Conservation (phyloP, 2,113 vertebrate species). For the Struthidea cinerea region DNA sequence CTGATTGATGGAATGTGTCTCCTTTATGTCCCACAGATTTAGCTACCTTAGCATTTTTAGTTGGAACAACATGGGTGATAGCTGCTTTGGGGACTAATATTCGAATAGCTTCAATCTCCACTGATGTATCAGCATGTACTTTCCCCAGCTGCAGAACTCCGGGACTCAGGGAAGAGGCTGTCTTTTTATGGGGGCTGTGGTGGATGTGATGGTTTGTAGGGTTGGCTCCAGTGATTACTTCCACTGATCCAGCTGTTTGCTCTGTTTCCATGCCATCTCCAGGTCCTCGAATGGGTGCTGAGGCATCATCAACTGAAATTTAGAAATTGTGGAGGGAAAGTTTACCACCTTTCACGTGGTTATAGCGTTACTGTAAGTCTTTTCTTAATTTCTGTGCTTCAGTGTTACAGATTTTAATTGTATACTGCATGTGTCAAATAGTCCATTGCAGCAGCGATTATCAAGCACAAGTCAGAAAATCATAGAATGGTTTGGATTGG, state of each 20-base stretch:
- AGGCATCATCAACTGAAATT: slow-evolving; percentile 45
- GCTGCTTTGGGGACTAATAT: slow-evolving; percentile 91
- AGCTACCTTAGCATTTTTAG: slow-evolving; percentile 68
- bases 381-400: not conserved
- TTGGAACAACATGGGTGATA: slow-evolving; percentile 76
- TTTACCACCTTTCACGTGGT: not conserved
- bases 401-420: not conserved
- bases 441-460: not conserved
- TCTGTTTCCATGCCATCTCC: slow-evolving; percentile 98
- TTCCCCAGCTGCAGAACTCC: slow-evolving; percentile 91
- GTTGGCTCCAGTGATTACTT: slow-evolving; percentile 58
- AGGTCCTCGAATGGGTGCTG: slow-evolving; percentile 81
- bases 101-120: slow-evolving; percentile 88
- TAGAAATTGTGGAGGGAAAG: not conserved
- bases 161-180: slow-evolving; percentile 64
- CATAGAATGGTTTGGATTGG: not conserved
- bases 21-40: slow-evolving; percentile 66
- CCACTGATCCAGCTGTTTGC: slow-evolving; percentile 67
- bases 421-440: not conserved
- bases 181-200: slow-evolving; percentile 70
- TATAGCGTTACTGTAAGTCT: not conserved
- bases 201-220: slow-evolving; percentile 37
- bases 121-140: slow-evolving; percentile 80
- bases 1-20: slow-evolving; percentile 68
- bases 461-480: not conserved